Base-by-base conservation (phyloP, 2,113 vertebrate species). In the Leucopsar rothschildi region DNA sequence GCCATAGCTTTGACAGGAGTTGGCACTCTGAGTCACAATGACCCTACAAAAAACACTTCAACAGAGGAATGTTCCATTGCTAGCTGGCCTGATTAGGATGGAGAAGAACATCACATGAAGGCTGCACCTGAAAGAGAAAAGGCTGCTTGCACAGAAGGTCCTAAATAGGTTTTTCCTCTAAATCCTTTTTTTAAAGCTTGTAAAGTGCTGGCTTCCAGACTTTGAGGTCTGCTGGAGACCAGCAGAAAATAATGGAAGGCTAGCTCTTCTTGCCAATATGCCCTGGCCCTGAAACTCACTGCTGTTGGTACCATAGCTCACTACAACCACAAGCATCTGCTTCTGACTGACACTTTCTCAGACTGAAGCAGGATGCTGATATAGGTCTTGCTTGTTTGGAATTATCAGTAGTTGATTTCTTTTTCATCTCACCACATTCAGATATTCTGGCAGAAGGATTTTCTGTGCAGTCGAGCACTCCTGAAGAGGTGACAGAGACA, bases 401-500 rank as follows among this genome's bases (percentile, higher is more conserved):
- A 73, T 77, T 61, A 63, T 20, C 59, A 70, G 5, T 42, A 88
- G 39, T 19, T 82, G 45, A 76, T 72, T 88, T 77, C 11, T 93
- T 92, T 90, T 86, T 50, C 23, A 23, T 83, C 12, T 94, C 24
- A 22, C 8, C 10, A 15, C 18, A 42, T 88, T 40, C 86, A 95
- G 95, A 0, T 5, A 0, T 5, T 45, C 0, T 5, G 2, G 2
- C 0, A 14, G 17, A 3, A 0, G 19, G 3, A 15, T 0, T 1
- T 47, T 6, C 29, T 78, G 2, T 4, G 9, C 10, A 2, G 0
- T 4, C 2, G 37, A 49, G 3, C 37, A 77, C 49, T 55, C 83
- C 86, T 80, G 60, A 15, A 66, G 61, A 84, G 37, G 21, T 72
- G 23, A 95, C 57, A 0, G 97, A 98, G 78, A 98, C 84, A 16